Base-by-base conservation (phyloP, 2,888 invertebrate genomes). In the Entomobrya proxima region DNA sequence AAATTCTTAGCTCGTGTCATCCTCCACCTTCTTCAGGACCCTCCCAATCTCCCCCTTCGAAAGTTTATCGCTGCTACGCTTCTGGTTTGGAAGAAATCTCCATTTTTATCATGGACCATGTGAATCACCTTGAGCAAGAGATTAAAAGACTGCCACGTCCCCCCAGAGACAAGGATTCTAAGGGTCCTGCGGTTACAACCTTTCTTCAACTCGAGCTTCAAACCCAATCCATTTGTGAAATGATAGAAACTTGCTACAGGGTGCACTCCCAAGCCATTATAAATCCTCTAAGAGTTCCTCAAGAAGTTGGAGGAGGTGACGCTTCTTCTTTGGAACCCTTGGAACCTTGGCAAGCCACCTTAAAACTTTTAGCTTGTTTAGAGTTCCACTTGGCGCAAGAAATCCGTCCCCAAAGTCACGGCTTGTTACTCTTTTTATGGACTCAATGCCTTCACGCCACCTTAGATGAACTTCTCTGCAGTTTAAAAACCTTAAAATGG, bases 401-500 rank as follows among this genome's bases (percentile, higher is more conserved):
- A 32, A 67, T 72, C 5, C 44, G 72, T 13, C 76, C 84, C 13
- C 30, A 21, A 1, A 21, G 67, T 15, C 88, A 84, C 77, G 88
- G 87, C 18, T 21, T 86, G 35, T 32, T 85, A 5, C 72, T 88
- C 24, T 89, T 84, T 50, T 35, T 88, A 15, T 88, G 80, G 58
- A 58, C 67, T 1, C 79, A 86, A 44, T 88, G 84, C 47, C 37
- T 88, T 4, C 37, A 72, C 11, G 87, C 87, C 13, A 80, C 84
- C 67, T 64, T 88, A 0, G 86, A 88, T 52, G 89, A 89, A 30
- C 75, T 89, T 32, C n/a, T 83, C 13, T 30, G 44, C 18, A 44
- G 86, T 24, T 52, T 89, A 50, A 78, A 78, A 1, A 84, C 84
- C 4, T 27, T 85, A 2, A 75, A 83, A 6, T 89, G 89, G 89